Conservation (phyloP, 2,888 invertebrate species). For the Chymomyza amoena region DNA sequence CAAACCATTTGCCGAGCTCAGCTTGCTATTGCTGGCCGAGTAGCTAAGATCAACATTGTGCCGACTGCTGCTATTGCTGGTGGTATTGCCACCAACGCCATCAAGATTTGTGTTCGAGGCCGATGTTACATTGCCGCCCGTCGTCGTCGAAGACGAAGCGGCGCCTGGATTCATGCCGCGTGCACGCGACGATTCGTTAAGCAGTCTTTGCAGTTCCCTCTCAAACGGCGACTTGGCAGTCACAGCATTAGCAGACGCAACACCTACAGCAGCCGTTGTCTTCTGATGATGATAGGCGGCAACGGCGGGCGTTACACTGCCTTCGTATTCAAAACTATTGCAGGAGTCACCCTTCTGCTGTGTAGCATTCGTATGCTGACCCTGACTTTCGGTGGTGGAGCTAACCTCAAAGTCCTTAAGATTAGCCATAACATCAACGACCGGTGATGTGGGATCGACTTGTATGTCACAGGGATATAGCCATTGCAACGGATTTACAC, state of each 20-base stretch:
- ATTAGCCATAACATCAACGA: constrained; percentile 74
- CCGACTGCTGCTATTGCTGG: constrained; percentile 74
- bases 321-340: constrained; percentile 83
- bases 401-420: constrained; percentile 78
- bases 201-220: constrained; percentile 87
- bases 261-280: constrained; percentile 2
- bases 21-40: constrained; percentile 76
- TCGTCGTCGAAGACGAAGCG: constrained; percentile 36
- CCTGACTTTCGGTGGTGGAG: constrained; percentile 80
- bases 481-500: constrained; percentile 81
- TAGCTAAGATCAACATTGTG: constrained; percentile 75
- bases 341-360: constrained; percentile 83
- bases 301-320: constrained; percentile 53
- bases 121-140: constrained; percentile 49
- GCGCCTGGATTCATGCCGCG: constrained; percentile 62
- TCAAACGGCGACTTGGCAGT: constrained; percentile 85
- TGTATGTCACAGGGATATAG: constrained; percentile 83
- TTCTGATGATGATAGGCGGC: constrained; percentile 33
- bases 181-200: constrained; percentile 82
- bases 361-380: constrained; percentile 81
- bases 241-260: constrained; percentile 61
- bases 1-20: constrained; percentile 68
- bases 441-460: constrained; percentile 79
- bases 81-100: constrained; percentile 43
- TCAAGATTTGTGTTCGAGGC: constrained; percentile 47